Percentiles rank a stretch among this genome's conserved stretches.
Conservation (phyloP, 2,113 vertebrate genomes). For the Periophthalmus modestus region DNA sequence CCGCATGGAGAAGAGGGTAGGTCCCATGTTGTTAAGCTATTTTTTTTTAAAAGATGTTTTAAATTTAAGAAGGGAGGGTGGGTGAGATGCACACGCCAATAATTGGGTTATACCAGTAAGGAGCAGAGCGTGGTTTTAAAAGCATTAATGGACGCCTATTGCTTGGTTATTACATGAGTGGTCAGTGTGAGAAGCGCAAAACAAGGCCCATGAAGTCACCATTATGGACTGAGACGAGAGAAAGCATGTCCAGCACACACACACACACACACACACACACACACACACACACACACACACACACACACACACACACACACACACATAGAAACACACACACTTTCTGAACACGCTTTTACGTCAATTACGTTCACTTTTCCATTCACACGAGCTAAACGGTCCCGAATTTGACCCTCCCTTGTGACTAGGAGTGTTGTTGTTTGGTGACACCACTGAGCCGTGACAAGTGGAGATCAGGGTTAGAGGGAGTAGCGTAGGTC, state of each 20-base stretch:
- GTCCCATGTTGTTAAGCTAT: constrained; percentile 22
- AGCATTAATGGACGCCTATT: constrained; percentile 24
- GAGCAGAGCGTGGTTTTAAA: constrained; percentile 9
- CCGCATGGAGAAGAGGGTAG: constrained; percentile 78
- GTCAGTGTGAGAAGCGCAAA: constrained; percentile 24
- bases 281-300: background rate
- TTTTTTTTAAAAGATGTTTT: background rate
- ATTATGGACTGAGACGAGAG: constrained; percentile 1
- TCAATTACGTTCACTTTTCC: background rate
- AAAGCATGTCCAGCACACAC: background rate
- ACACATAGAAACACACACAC: background rate
- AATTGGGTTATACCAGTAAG: background rate
- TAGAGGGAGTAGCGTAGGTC: constrained; percentile 48
- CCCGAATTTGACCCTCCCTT: constrained; percentile 1
- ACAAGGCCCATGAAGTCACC: constrained; percentile 45
- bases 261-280: background rate
- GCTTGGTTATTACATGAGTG: constrained; percentile 12
- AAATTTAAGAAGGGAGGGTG: background rate
- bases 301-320: background rate
- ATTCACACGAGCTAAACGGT: background rate
- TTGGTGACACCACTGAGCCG: constrained; percentile 32
- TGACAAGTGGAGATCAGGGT: constrained; percentile 42
- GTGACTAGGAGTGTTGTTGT: constrained; percentile 14
- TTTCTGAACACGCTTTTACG: background rate
- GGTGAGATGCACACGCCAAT: background rate